A percentile compares a stretch with the other conserved stretches of the same genome.
phyloP scores from a whole-genome alignment of 2,113 vertebrate species.

The Numida meleagris region DNA sequence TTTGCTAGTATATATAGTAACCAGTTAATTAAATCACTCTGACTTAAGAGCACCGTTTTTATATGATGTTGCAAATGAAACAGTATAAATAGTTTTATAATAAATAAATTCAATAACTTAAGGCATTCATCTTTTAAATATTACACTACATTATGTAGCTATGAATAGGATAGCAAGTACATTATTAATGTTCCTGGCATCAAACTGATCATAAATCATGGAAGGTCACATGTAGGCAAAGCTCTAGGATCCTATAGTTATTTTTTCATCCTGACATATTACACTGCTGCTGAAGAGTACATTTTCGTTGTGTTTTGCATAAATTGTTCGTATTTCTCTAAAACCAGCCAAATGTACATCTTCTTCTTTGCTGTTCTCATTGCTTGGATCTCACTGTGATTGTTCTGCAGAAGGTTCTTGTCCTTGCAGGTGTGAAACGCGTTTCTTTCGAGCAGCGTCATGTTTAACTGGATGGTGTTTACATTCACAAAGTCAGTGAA shows the following conservation, averaged over 20 bases:
- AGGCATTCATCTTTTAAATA: background rate
- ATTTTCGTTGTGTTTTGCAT: accelerated
- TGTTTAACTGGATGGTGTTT: background rate
- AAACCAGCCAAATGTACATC: background rate
- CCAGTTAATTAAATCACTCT: background rate
- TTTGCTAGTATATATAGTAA: background rate
- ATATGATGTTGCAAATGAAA: background rate
- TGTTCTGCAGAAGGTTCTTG: accelerated
- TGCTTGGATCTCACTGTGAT: accelerated
- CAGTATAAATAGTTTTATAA: slow-evolving; percentile 31
- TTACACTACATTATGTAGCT: background rate
- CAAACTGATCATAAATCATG: background rate
- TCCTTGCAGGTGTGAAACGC: background rate
- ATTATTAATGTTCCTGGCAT: background rate
- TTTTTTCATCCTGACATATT: accelerated
- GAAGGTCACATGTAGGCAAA: background rate
- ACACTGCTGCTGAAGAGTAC: background rate
- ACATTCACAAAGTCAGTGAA: accelerated
- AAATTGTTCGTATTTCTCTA: background rate
- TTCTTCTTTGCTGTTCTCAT: accelerated
- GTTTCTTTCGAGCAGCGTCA: accelerated
- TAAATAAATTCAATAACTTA: slow-evolving; percentile 42
- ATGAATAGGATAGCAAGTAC: background rate
- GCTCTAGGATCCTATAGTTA: background rate
- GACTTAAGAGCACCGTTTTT: background rate